A percentile compares a stretch with the other conserved stretches of the same genome.
These are phyloP conservation scores for Rotaria sp. DNA, from an alignment of 2,888 invertebrate genomes.

Conservation along the genomic window DNA sequence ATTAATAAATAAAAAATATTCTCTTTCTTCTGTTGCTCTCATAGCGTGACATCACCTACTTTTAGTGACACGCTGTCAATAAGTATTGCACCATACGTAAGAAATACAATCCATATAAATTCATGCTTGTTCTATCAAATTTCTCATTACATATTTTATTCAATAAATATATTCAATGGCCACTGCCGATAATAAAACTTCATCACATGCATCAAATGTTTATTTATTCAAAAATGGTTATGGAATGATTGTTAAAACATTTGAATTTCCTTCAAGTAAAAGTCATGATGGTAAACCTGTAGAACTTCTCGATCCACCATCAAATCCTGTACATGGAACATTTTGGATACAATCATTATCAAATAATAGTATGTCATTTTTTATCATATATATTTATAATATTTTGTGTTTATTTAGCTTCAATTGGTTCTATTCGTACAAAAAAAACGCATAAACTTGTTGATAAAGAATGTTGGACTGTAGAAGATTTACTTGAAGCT, in stretches of 20 bases:
- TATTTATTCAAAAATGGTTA: constrained; percentile 28
- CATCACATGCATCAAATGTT: not conserved
- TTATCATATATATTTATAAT: not conserved
- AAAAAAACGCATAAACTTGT: not conserved
- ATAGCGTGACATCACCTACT: too few relatives aligned
- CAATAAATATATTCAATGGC: not conserved
- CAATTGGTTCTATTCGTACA: not conserved
- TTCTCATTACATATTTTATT: not conserved
- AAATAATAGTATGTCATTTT: not conserved
- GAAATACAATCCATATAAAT: not conserved
- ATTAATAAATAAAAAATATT: too few relatives aligned
- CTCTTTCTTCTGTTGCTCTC: too few relatives aligned
- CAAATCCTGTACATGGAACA: not conserved
- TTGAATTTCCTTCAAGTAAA: not conserved
- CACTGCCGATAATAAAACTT: not conserved
- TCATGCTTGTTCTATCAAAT: not conserved
- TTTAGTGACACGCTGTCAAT: not conserved
- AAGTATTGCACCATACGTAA: not conserved
- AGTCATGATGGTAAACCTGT: not conserved
- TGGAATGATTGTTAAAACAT: constrained; percentile 15
- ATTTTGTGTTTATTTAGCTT: not conserved
- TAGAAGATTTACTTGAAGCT: not conserved
- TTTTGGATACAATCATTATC: constrained; percentile 15
- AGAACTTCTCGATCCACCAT: not conserved
- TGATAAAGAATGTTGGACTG: not conserved